A percentile compares a stretch with the other conserved stretches of the same genome.
Evolutionary conservation across 2,797 vertebrate species (phyloP).

Genomic region (Mus spretus): DNA sequence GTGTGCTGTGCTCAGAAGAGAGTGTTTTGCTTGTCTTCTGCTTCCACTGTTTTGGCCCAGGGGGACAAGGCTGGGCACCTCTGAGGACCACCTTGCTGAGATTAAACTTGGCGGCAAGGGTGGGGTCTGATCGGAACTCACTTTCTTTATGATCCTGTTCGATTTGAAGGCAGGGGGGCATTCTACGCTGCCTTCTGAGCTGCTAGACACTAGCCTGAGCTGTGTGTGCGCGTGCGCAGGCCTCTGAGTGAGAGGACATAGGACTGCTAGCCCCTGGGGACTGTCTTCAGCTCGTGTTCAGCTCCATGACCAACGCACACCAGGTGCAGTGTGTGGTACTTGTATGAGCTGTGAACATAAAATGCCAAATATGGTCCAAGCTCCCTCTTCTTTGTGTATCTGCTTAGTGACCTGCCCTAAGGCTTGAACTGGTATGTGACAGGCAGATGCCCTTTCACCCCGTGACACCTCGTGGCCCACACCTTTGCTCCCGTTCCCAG

Average conservation of each 20-base stretch:
- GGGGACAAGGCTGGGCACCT: not conserved
- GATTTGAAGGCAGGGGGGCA: not conserved
- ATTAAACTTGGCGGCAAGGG: not conserved
- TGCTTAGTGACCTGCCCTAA: not conserved
- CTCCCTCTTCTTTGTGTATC: not conserved
- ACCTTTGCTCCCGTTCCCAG: no score
- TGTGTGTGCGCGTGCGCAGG: not conserved
- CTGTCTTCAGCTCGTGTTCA: not conserved
- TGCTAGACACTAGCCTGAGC: not conserved
- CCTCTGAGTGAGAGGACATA: not conserved
- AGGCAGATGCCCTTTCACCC: not conserved
- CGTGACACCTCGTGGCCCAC: not conserved
- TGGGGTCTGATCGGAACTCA: not conserved
- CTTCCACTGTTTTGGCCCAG: not conserved
- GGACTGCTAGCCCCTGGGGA: not conserved
- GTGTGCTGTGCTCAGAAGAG: not conserved
- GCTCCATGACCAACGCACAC: not conserved
- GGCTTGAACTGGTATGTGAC: not conserved
- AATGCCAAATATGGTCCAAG: not conserved
- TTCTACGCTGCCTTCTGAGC: not conserved
- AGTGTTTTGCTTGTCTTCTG: not conserved
- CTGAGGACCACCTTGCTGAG: not conserved
- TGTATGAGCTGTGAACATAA: not conserved
- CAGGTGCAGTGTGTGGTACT: fast-evolving
- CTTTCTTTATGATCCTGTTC: not conserved